phyloP scores from a whole-genome alignment of 2,797 vertebrate genomes.

The Percopsis omiscomaycus region DNA sequence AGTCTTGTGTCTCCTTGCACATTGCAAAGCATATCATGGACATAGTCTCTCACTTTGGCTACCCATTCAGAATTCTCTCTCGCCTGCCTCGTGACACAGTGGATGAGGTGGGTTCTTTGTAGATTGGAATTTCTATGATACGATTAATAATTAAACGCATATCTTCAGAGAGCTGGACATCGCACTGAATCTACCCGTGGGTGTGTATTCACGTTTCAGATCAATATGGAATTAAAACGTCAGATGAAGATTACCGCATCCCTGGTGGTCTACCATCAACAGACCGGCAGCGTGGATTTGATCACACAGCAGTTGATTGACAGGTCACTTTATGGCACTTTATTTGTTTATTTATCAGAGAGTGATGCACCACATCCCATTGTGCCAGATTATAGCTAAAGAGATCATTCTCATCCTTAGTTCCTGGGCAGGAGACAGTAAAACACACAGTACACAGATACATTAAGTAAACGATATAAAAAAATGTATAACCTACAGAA shows the following conservation, averaged over 20 bases:
- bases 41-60: slow-evolving; percentile 66
- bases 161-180: background rate
- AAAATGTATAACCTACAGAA: no score
- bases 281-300: slow-evolving; percentile 60
- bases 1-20: slow-evolving; percentile 41
- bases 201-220: slow-evolving; percentile 37
- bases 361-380: no score
- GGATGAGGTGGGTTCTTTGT: slow-evolving; percentile 53
- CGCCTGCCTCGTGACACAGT: slow-evolving; percentile 65
- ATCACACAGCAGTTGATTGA: slow-evolving; percentile 65
- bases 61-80: slow-evolving; percentile 67
- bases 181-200: background rate
- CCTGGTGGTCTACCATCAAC: slow-evolving; percentile 63
- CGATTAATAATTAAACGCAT: background rate
- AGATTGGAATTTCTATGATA: background rate
- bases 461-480: no score
- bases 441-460: no score
- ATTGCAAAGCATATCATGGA: slow-evolving; percentile 56
- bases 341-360: background rate
- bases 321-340: slow-evolving; percentile 53
- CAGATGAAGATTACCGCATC: slow-evolving; percentile 47
- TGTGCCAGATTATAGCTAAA: no score
- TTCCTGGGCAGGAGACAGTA: no score
- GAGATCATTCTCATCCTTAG: no score
- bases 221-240: slow-evolving; percentile 65